Percentiles rank a stretch among this genome's conserved stretches.
Conservation (phyloP, 2,113 vertebrate genomes). For the Lates calcarifer region DNA sequence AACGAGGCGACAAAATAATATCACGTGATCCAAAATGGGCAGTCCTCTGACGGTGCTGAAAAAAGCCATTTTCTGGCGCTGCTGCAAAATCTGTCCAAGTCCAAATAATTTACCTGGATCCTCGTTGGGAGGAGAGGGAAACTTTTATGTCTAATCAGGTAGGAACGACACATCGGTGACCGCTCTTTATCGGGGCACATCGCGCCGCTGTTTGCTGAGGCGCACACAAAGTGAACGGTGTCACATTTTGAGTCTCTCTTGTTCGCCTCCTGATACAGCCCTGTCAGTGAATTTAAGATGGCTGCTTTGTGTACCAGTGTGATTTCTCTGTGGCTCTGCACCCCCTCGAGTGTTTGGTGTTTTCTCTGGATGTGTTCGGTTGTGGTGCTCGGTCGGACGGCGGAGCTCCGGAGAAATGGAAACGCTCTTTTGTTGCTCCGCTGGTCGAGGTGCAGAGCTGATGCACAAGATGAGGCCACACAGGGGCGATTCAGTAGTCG, state of each 20-base stretch:
- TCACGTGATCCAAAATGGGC: conserved; percentile 86
- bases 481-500: conserved; percentile 55
- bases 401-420: conserved; percentile 54
- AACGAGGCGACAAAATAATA: conserved; percentile 83
- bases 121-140: conserved; percentile 49
- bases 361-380: conserved; percentile 14
- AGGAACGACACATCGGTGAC: conserved; percentile 59
- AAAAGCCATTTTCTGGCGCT: conserved; percentile 87
- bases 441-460: conserved; percentile 59
- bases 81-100: conserved; percentile 80
- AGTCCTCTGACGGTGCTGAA: conserved; percentile 83
- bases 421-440: conserved; percentile 73
- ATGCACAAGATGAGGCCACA: conserved; percentile 75
- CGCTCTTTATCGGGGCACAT: conserved; percentile 41
- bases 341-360: background rate
- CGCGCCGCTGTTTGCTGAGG: conserved; percentile 46
- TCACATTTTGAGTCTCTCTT: conserved; percentile 79
- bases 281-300: conserved; percentile 86
- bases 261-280: conserved; percentile 77
- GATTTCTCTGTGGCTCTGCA: conserved; percentile 55
- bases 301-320: conserved; percentile 84
- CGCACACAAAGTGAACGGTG: conserved; percentile 67
- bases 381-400: conserved; percentile 17
- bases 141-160: conserved; percentile 80
- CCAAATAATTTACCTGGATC: conserved; percentile 71